Evolutionary conservation across 2,113 vertebrate genomes (phyloP).

Genomic region (Aptenodytes patagonicus): DNA sequence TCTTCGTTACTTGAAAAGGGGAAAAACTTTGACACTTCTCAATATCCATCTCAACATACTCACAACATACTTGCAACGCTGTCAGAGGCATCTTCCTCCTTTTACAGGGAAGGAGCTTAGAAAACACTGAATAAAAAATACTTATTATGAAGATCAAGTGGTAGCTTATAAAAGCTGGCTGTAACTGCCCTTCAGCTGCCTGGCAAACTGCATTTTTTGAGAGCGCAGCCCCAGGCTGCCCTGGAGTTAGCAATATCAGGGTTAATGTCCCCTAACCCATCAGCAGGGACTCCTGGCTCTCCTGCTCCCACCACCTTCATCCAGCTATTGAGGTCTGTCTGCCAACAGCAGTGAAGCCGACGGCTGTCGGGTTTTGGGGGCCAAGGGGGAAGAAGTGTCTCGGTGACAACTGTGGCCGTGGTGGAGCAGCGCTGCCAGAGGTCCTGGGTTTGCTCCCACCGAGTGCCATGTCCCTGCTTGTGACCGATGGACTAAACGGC

Average conservation of each 20-base stretch:
- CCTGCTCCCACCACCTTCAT: neutral
- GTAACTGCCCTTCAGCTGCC: neutral
- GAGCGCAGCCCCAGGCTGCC: neutral
- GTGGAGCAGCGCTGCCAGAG: neutral
- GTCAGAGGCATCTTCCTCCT: neutral
- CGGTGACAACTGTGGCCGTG: fast-evolving
- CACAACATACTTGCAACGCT: neutral
- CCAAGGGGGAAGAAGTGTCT: neutral
- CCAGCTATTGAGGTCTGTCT: neutral
- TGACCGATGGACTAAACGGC: fast-evolving
- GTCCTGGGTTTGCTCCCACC: neutral
- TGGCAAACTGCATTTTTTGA: neutral
- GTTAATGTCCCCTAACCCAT: neutral
- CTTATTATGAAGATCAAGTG: neutral
- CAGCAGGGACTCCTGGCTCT: neutral
- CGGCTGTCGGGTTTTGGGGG: fast-evolving
- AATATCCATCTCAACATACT: neutral
- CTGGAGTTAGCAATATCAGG: neutral
- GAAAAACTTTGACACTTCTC: neutral
- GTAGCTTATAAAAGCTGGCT: neutral
- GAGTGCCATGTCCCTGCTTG: fast-evolving
- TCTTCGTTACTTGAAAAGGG: neutral
- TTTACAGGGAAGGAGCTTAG: neutral
- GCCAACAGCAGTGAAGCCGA: fast-evolving
- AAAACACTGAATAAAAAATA: neutral